phyloP scores from a whole-genome alignment of 2,113 vertebrate species.

The Malurus melanocephalus region DNA sequence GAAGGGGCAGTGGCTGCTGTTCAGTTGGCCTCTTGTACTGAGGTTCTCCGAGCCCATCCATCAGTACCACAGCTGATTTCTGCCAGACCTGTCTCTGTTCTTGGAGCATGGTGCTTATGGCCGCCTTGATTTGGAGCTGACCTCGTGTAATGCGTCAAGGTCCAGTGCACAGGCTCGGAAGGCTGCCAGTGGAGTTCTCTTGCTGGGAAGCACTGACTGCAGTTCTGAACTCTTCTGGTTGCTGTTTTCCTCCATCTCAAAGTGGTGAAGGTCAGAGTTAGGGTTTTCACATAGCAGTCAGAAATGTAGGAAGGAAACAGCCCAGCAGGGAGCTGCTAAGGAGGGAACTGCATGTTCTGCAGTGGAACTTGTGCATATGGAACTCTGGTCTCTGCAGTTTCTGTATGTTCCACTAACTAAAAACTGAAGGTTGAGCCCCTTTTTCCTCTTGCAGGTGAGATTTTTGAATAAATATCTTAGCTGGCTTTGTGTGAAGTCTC shows the following conservation, averaged over 20 bases:
- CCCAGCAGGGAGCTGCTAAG: not conserved
- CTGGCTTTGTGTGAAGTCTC: not conserved
- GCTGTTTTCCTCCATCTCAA: not conserved
- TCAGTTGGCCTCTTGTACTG: not conserved
- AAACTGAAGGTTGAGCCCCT: not conserved
- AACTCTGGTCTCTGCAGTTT: not conserved
- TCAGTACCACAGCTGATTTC: not conserved
- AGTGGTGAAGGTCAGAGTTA: not conserved
- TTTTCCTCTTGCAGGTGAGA: not conserved
- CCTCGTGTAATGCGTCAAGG: fast-evolving
- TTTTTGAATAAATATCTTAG: not conserved
- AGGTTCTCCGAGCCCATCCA: not conserved
- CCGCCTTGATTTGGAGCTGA: not conserved
- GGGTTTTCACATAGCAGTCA: not conserved
- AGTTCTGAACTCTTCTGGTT: not conserved
- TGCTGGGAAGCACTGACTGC: not conserved
- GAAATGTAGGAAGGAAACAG: not conserved
- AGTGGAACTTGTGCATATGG: not conserved
- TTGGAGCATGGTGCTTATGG: not conserved
- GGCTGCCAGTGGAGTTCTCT: not conserved
- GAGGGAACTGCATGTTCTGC: not conserved
- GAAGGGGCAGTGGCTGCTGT: not conserved
- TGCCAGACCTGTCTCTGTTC: not conserved
- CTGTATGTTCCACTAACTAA: not conserved
- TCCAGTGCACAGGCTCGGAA: not conserved